Evolutionary conservation across 1,140 invertebrate species (phyloP).

Genomic region (Saccostrea cuccullata): DNA sequence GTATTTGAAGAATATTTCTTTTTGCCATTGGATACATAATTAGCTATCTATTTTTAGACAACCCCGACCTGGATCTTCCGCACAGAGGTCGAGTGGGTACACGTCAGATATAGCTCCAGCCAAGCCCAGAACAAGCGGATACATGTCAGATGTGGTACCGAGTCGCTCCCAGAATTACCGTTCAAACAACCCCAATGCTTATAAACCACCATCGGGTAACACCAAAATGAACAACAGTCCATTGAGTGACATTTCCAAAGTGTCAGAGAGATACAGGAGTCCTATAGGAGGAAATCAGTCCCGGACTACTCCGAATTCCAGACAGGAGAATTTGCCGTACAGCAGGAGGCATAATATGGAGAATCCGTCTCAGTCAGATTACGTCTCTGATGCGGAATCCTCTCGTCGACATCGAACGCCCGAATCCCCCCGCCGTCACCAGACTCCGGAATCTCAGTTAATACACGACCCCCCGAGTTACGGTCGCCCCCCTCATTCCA

Average conservation of each 20-base stretch:
- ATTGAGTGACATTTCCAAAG: neutral
- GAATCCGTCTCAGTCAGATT: neutral
- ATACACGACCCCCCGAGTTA: neutral
- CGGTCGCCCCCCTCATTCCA: neutral
- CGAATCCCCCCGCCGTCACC: neutral
- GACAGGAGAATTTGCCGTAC: neutral
- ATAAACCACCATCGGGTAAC: neutral
- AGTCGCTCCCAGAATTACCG: conserved; percentile 3
- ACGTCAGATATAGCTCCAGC: neutral
- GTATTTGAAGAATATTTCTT: no score
- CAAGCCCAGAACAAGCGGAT: neutral
- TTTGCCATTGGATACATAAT: no score
- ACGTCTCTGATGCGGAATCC: neutral
- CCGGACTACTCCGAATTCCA: neutral
- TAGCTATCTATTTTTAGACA: neutral
- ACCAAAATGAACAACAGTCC: neutral
- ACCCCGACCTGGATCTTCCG: conserved; percentile 6
- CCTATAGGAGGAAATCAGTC: neutral
- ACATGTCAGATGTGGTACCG: conserved; percentile 20
- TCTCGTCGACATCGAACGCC: conserved; percentile 1
- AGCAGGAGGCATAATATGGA: neutral
- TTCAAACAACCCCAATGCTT: conserved; percentile 25
- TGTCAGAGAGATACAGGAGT: conserved; percentile 25
- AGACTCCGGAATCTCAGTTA: neutral
- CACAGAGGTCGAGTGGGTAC: neutral